These are phyloP conservation scores for Bombus polaris DNA, from an alignment of 1,140 invertebrate genomes.

Conservation along the genomic window DNA sequence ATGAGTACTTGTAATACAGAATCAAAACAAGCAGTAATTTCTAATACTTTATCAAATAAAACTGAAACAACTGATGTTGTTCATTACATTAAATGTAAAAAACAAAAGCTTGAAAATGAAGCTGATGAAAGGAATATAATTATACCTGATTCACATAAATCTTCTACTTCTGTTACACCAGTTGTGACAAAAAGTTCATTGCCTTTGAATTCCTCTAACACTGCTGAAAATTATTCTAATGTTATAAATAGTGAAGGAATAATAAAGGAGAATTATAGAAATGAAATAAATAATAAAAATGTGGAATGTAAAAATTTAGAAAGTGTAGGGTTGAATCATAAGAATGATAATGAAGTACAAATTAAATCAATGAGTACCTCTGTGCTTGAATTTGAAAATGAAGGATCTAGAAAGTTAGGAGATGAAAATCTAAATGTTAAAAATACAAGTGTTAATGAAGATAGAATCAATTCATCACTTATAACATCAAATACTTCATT, in stretches of 20 bases:
- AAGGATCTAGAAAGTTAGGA: no score
- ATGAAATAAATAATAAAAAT: slow-evolving; percentile 1
- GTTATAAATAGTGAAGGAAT: neutral
- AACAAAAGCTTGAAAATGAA: neutral
- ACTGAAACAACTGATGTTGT: neutral
- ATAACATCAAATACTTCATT: no score
- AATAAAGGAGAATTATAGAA: neutral
- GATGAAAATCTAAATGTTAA: slow-evolving; percentile 5
- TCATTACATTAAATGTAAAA: neutral
- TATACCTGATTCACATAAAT: neutral
- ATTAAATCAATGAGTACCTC: neutral
- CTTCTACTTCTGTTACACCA: slow-evolving; percentile 33
- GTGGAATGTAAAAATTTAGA: neutral
- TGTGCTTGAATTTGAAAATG: neutral
- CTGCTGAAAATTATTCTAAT: neutral
- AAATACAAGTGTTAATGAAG: neutral
- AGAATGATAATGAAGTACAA: neutral
- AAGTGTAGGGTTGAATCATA: neutral
- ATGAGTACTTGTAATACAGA: neutral
- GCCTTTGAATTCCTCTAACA: slow-evolving; percentile 23
- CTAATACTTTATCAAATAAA: neutral
- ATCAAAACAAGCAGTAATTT: neutral
- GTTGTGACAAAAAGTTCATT: slow-evolving; percentile 40
- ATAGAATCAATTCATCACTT: neutral
- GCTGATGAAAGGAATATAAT: neutral